Base-by-base conservation (phyloP, 2,797 vertebrate genomes). In the Sebastes dallii region DNA sequence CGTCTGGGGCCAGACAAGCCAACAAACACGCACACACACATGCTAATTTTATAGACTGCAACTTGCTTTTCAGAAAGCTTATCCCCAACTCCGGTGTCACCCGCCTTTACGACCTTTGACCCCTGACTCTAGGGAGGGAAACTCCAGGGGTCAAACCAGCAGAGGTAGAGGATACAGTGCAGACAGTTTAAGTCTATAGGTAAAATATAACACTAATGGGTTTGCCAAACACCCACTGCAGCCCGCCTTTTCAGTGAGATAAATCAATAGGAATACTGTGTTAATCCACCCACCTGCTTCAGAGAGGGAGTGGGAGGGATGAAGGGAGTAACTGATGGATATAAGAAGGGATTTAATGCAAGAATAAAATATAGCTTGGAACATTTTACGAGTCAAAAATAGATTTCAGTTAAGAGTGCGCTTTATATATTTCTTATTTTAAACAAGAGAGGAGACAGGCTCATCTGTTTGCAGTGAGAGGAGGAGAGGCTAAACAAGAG, bases 211-310 rank as follows among this genome's bases (percentile, higher is more conserved):
- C 61, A 62, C 27, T 25, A 61, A 66, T 69, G 7, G 12, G 29
- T 66, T 68, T 59, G 54, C 27, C 4, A 77, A 62, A 80, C 68
- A 72, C 62, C 82, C 72, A 78, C 74, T 3, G 64, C 60, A 58
- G 10, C 61, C 14, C 13, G 22, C 50, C 4, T 56, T 80, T 71
- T 78, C 59, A 54, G 12, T 55, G 54, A 68, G 72, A 80, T 54
- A 36, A 87, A 89, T 87, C 75, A 85, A 83, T 72, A 50, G 42
- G 54, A 73, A 55, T 30, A 22, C 30, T 39, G 11, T 25, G 54
- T 42, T 87, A 88, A 85, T 80, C 85, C 68, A 80, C 72, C 72
- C 80, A 82, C 72, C 69, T 77, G 54, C 70, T 84, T 75, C 30
- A 20, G 56, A 69, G 22, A 66, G 59, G 60, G 52, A 73, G 78